These are phyloP conservation scores for Siderastrea siderea DNA, from an alignment of 92 coral and sea anemone species.

Conservation along the genomic window DNA sequence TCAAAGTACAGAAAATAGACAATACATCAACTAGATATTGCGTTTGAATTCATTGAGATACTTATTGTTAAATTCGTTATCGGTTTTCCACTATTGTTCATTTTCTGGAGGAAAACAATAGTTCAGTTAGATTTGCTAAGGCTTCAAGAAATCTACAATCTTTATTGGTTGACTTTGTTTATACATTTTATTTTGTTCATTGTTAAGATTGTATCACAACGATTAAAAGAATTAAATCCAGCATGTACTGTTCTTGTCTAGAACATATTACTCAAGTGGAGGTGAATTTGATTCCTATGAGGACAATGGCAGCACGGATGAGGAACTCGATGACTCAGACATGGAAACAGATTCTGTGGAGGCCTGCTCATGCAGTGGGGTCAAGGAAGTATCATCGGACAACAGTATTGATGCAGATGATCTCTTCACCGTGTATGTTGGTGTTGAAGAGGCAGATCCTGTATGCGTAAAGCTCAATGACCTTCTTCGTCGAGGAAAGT, in stretches of 20 bases:
- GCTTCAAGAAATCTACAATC: no score
- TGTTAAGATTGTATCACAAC: neutral
- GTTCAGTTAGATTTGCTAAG: no score
- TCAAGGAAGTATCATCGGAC: neutral
- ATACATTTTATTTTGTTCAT: neutral
- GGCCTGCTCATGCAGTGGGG: conserved; percentile 28
- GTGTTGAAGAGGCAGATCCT: conserved; percentile 57
- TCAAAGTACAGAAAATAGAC: no score
- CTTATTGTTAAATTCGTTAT: no score
- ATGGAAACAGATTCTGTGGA: neutral
- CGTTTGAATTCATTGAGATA: no score
- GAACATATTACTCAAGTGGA: conserved; percentile 23
- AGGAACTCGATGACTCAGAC: neutral
- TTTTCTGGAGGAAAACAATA: no score
- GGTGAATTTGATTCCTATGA: conserved; percentile 35
- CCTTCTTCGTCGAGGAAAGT: conserved; percentile 48
- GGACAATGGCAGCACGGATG: neutral
- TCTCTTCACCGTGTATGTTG: conserved; percentile 57
- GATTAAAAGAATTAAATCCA: no score
- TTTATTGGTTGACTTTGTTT: no score
- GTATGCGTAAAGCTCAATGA: conserved; percentile 41
- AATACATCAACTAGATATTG: no score
- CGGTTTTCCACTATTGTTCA: no score
- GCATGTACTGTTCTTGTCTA: no score
- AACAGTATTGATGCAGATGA: conserved; percentile 47